Base-by-base conservation (phyloP, 2,888 invertebrate genomes). In the Xylophagus ater region DNA sequence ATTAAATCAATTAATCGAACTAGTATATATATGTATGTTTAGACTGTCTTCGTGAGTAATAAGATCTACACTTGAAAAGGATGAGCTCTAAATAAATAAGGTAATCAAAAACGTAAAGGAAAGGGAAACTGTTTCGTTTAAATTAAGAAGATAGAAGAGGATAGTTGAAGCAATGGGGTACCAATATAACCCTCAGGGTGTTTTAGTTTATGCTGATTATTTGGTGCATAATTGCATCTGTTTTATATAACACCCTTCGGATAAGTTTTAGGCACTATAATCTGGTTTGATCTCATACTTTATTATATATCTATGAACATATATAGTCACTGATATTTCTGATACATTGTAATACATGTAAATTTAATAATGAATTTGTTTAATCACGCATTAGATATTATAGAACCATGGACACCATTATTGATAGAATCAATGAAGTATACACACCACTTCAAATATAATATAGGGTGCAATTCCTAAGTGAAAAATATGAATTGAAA, bases 151-250 rank as follows among this genome's bases (percentile, higher is more conserved):
- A n/a, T n/a, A n/a, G n/a, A n/a, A n/a, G n/a, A n/a, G n/a, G n/a
- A n/a, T n/a, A n/a, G n/a, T n/a, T n/a, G n/a, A n/a, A n/a, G n/a
- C n/a, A n/a, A n/a, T n/a, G n/a, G n/a, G n/a, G n/a, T n/a, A n/a
- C n/a, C n/a, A n/a, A n/a, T n/a, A n/a, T n/a, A n/a, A n/a, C n/a
- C 34, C 36, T 33, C 42, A 14, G 26, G 33, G 40, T 32, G 36
- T 14, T 29, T 28, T 36, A 33, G 43, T 40, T 43, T 43, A 43
- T 43, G 43, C 39, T 33, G 40, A 43, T 43, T 43, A 36, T 35
- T 40, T 37, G 33, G 36, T 40, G 33, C 33, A 43, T 43, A 43
- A 43, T 43, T 43, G 26, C 21, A 36, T 40, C 25, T 24, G 18
- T 13, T 26, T 32, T 18, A 28, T 25, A 23, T 7, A n/a, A 26